phyloP scores from a whole-genome alignment of 2,113 vertebrate genomes.

The Stegostoma tigrinum region DNA sequence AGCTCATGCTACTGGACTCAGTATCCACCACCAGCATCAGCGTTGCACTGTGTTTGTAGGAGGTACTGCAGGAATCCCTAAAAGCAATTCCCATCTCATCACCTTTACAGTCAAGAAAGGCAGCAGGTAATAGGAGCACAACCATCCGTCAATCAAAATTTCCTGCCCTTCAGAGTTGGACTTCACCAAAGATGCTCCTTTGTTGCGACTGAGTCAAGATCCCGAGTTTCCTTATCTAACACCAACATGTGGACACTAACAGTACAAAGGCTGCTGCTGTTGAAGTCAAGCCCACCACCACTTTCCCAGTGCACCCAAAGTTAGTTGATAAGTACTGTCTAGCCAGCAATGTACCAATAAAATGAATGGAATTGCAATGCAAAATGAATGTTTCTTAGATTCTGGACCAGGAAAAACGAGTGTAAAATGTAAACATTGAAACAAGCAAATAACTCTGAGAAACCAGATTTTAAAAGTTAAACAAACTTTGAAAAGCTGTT shows the following conservation, averaged over 20 bases:
- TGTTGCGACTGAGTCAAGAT: background rate
- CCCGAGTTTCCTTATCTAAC: background rate
- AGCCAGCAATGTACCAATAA: background rate
- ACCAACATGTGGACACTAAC: background rate
- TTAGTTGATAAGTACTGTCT: background rate
- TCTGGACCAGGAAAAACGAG: too few species aligned
- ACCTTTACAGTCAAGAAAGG: background rate
- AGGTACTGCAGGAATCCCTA: background rate
- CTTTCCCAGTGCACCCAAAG: background rate
- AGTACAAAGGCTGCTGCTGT: background rate
- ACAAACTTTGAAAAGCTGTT: background rate
- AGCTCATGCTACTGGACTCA: background rate
- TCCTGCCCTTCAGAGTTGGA: background rate
- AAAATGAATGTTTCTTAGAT: too few species aligned
- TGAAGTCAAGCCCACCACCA: background rate
- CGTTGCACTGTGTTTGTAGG: too few species aligned
- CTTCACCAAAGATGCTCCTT: background rate
- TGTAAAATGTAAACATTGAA: background rate
- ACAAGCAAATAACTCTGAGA: background rate
- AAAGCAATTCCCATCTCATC: background rate
- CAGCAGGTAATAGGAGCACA: background rate
- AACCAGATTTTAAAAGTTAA: background rate
- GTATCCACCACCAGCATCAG: background rate
- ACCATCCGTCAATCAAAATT: background rate
- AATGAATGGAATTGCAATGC: background rate